Evolutionary conservation across 2,888 invertebrate species (phyloP).

Genomic region (Epirrhoe tristata): DNA sequence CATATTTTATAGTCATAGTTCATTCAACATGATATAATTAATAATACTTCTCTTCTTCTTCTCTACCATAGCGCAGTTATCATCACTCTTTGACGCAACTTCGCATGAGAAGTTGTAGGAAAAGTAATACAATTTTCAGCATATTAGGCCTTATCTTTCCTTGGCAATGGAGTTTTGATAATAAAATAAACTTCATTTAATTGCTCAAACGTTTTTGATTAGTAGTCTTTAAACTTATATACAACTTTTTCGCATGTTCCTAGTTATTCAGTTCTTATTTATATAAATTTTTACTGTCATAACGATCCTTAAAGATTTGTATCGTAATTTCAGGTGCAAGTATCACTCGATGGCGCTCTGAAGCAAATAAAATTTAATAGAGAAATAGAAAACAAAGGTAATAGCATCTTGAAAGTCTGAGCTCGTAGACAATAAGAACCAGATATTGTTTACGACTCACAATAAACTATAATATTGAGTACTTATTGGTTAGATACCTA

Average conservation of each 20-base stretch:
- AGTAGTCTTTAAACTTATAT: not conserved
- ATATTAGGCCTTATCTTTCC: slow-evolving; percentile 21
- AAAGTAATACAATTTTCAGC: slow-evolving; percentile 25
- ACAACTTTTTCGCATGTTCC: not conserved
- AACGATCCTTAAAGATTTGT: not conserved
- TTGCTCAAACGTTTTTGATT: slow-evolving; percentile 2
- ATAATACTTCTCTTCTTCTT: too few species aligned
- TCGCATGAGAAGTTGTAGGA: slow-evolving; percentile 20
- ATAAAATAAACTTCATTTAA: slow-evolving; percentile 14
- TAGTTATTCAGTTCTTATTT: too few species aligned
- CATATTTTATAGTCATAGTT: too few species aligned
- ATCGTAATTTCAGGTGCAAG: not conserved
- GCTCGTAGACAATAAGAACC: not conserved
- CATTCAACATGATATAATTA: too few species aligned
- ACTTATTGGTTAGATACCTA: not conserved
- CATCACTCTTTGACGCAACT: slow-evolving; percentile 7
- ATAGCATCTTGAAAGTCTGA: not conserved
- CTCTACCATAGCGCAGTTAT: slow-evolving; percentile 7
- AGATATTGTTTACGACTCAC: not conserved
- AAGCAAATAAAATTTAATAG: not conserved
- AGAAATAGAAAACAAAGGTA: not conserved
- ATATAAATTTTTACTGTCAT: too few species aligned
- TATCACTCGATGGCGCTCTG: not conserved
- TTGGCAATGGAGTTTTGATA: slow-evolving; percentile 12
- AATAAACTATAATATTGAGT: not conserved